Evolutionary conservation across 2,888 invertebrate species (phyloP).

Genomic region (Aphelenchoides bicaudatus): DNA sequence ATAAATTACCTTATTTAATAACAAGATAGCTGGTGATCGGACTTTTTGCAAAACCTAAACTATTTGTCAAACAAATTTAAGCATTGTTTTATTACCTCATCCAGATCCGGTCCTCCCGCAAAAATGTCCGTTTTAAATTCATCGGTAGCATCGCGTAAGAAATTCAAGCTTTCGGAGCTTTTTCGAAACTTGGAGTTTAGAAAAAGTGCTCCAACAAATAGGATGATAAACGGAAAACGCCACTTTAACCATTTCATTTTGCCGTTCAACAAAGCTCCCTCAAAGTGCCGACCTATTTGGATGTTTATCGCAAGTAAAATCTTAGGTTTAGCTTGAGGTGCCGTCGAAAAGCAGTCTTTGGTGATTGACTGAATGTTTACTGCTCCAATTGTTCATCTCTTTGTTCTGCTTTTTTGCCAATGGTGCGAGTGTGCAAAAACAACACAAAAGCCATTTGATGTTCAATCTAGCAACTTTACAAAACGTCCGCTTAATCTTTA

Average conservation of each 20-base stretch:
- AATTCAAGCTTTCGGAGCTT: conserved; percentile 11
- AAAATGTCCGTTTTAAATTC: conserved; percentile 16
- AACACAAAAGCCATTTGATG: not conserved
- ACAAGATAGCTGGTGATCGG: conserved; percentile 31
- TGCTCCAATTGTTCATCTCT: conserved; percentile 4
- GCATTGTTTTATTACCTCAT: conserved; percentile 6
- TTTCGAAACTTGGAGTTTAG: conserved; percentile 22
- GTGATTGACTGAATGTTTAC: conserved; percentile 8
- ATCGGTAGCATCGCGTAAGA: conserved; percentile 19
- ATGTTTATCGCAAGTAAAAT: too few species aligned
- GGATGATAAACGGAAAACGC: conserved; percentile 3
- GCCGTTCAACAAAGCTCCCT: too few species aligned
- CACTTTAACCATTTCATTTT: conserved; percentile 16
- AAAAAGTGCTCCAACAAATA: conserved; percentile 17
- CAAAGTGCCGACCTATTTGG: too few species aligned
- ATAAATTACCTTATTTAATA: conserved; percentile 34
- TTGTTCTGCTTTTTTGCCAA: not conserved
- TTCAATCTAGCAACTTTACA: conserved; percentile 25
- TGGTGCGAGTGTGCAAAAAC: conserved; percentile 4
- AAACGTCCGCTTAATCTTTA: conserved; percentile 41
- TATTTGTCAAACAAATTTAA: not conserved
- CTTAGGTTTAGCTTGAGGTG: too few species aligned
- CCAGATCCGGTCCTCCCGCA: conserved; percentile 1
- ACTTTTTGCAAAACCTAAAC: conserved; percentile 20
- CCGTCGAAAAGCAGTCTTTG: too few species aligned